Base-by-base conservation (phyloP, 2,888 invertebrate genomes). In the Blera fallax region DNA sequence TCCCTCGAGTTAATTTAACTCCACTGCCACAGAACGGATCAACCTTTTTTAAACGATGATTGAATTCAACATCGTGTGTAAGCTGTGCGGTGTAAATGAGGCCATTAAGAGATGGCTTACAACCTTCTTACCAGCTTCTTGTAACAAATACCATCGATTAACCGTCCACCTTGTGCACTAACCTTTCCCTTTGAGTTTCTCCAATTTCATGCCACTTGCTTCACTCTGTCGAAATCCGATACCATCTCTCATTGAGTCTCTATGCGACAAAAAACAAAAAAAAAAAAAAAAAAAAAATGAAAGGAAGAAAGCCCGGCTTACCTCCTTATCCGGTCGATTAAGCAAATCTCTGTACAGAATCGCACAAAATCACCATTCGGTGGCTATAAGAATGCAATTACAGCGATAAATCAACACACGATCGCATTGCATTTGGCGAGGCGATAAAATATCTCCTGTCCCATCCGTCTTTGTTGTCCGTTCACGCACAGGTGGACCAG, bases 361-460 rank as follows among this genome's bases (percentile, higher is more conserved):
- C 43, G 21, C 69, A 82, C 60, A 72, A 72, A 79, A 85, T 81
- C 81, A 60, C 70, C 60, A 70, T 45, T 40, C 85, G 65, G 81
- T 85, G 84, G 84, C 84, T 64, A 52, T 37, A 64, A 70, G 79
- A 79, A 84, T 70, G 79, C 80, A 76, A 85, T 85, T 85, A 80
- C 70, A 62, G 52, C 77, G 43, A 85, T 81, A 77, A 85, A 85
- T 85, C 85, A 85, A 70, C 80, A 81, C 81, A 80, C 81, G 81
- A 81, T 81, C 85, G 81, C 60, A 67, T 76, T 80, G 64, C 76
- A 76, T 70, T 80, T 52, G 76, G 43, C 52, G 65, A 54, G 65
- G 81, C 77, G 85, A 85, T 81, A 85, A 81, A 85, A 70, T 67
- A 77, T 85, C 70, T 45, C 65, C 70, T 52, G 58, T 67, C 64